These are phyloP conservation scores for Micrastur ruficollis DNA, from an alignment of 2,797 vertebrate genomes.

Conservation along the genomic window DNA sequence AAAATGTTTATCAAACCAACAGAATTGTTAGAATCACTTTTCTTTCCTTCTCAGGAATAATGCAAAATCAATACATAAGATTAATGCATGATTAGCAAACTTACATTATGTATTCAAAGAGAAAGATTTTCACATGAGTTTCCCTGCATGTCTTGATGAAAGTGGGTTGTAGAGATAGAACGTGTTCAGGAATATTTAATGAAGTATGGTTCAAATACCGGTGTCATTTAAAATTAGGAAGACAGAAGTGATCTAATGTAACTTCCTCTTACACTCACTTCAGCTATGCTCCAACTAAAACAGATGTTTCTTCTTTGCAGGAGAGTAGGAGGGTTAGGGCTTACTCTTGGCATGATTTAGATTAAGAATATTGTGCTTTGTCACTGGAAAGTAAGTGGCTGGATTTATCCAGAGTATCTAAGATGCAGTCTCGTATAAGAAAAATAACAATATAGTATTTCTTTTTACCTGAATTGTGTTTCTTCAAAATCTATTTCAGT, in stretches of 20 bases:
- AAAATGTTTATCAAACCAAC: background rate
- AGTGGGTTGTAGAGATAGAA: background rate
- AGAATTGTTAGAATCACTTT: background rate
- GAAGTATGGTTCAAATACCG: slow-evolving; percentile 6
- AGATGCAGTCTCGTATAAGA: background rate
- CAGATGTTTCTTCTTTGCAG: background rate
- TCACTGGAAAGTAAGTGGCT: background rate
- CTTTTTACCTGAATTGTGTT: background rate
- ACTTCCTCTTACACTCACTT: background rate
- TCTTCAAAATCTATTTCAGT: background rate
- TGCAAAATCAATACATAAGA: background rate
- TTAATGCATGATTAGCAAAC: background rate
- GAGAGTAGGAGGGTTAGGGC: background rate
- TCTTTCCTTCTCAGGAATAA: background rate
- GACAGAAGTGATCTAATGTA: slow-evolving; percentile 1
- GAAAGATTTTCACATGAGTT: slow-evolving; percentile 10
- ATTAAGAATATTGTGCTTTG: background rate
- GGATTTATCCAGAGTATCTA: background rate
- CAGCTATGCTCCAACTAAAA: background rate
- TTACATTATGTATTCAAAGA: background rate
- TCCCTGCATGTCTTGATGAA: background rate
- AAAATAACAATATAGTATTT: background rate
- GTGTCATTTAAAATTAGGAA: slow-evolving; percentile 52
- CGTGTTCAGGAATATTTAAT: slow-evolving; percentile 7
- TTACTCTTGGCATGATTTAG: background rate